Evolutionary conservation across 2,797 vertebrate species (phyloP).

Genomic region (Sebastes variabilis): DNA sequence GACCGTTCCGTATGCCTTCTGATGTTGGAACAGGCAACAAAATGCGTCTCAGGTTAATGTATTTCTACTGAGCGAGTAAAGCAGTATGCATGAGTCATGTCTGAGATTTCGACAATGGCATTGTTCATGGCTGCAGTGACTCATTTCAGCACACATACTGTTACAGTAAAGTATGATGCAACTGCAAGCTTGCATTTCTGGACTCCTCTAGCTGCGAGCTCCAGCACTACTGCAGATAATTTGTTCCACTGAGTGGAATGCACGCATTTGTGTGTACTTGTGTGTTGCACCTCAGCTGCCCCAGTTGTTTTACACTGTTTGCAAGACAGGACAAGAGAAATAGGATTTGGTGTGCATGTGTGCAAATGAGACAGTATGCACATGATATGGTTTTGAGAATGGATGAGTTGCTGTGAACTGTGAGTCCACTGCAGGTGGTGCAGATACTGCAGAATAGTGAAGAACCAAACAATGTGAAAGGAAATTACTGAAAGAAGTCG

Average conservation of each 20-base stretch:
- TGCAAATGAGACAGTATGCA: neutral
- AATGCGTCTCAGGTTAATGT: slow-evolving; percentile 12
- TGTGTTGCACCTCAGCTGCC: neutral
- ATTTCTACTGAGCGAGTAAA: neutral
- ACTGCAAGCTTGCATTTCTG: slow-evolving; percentile 8
- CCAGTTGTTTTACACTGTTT: neutral
- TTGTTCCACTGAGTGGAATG: neutral
- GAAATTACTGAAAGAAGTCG: neutral
- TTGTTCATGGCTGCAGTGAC: slow-evolving; percentile 10
- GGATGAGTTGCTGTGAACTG: slow-evolving; percentile 1
- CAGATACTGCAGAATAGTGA: neutral
- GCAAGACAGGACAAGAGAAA: neutral
- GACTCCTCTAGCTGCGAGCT: neutral
- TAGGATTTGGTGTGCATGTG: neutral
- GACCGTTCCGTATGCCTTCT: slow-evolving; percentile 17
- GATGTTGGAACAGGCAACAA: slow-evolving; percentile 18
- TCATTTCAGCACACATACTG: slow-evolving; percentile 10
- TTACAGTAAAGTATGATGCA: slow-evolving; percentile 4
- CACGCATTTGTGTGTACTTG: neutral
- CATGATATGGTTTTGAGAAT: neutral
- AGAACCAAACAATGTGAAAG: neutral
- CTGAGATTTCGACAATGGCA: slow-evolving; percentile 4
- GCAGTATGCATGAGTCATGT: slow-evolving; percentile 13
- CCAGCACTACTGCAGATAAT: neutral
- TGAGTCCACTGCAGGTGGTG: slow-evolving; percentile 1